Evolutionary conservation across 2,797 vertebrate species (phyloP).

Genomic region (Tapera naevia): DNA sequence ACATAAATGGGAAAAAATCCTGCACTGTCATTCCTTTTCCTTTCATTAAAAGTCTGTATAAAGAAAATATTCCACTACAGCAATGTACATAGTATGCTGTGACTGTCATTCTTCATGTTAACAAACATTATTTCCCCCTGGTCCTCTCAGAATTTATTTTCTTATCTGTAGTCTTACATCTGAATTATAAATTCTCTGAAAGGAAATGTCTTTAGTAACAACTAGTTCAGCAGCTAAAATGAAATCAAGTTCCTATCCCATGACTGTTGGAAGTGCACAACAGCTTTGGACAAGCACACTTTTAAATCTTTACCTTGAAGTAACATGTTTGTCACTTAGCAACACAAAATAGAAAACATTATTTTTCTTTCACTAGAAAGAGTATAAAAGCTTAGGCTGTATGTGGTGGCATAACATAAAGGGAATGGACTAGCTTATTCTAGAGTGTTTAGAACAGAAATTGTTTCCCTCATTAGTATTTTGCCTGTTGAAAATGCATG

Average conservation of each 20-base stretch:
- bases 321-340: not conserved
- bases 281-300: not conserved
- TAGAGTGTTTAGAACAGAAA: not conserved
- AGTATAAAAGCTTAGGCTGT: not conserved
- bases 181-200: not conserved
- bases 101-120: not conserved
- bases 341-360: not conserved
- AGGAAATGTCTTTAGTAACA: not conserved
- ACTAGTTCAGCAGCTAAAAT: not conserved
- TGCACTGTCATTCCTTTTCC: not conserved
- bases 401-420: not conserved
- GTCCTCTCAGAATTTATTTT: constrained; percentile 3
- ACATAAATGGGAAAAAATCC: not conserved
- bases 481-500: not conserved
- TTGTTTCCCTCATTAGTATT: not conserved
- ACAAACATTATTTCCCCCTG: not conserved
- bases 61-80: not conserved
- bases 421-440: not conserved
- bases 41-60: not conserved
- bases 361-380: not conserved
- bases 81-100: not conserved
- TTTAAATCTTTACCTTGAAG: not conserved
- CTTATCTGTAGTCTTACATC: not conserved
- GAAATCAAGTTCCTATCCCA: not conserved
- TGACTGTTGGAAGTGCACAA: not conserved